Evolutionary conservation across 2,888 invertebrate species (phyloP).

Genomic region (Melanchra persicariae): DNA sequence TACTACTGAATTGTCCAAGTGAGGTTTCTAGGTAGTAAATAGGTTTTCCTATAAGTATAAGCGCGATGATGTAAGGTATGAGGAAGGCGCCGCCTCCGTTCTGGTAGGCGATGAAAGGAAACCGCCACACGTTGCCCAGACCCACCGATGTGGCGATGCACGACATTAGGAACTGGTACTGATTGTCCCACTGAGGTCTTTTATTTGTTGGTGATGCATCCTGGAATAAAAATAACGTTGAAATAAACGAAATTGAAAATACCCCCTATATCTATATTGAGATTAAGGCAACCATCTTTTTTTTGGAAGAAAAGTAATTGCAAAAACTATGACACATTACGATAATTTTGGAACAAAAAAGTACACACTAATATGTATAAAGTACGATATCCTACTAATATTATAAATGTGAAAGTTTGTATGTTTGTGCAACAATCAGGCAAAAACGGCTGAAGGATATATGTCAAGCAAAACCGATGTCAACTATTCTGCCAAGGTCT

Average conservation of each 20-base stretch:
- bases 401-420: too few species aligned
- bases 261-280: background rate
- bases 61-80: slow-evolving; percentile 93
- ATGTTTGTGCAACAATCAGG: too few species aligned
- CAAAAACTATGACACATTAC: too few species aligned
- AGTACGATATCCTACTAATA: too few species aligned
- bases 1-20: slow-evolving; percentile 95
- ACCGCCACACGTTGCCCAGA: slow-evolving; percentile 93
- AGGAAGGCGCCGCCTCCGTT: slow-evolving; percentile 94
- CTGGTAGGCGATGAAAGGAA: slow-evolving; percentile 91
- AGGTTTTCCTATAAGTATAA: slow-evolving; percentile 94
- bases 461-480: too few species aligned
- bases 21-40: slow-evolving; percentile 96
- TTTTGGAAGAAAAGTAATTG: too few species aligned
- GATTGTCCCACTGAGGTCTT: slow-evolving; percentile 91
- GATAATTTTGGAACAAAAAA: too few species aligned
- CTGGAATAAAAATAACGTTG: slow-evolving; percentile 53
- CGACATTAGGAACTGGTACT: slow-evolving; percentile 93
- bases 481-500: too few species aligned
- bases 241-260: background rate
- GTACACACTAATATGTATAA: too few species aligned
- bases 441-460: too few species aligned
- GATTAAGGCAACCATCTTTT: background rate
- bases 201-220: slow-evolving; percentile 62
- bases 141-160: slow-evolving; percentile 94